Percentiles rank a stretch among this genome's conserved stretches.
Conservation (phyloP, 2,888 invertebrate genomes). For the Hirtodrosophila alboralis region DNA sequence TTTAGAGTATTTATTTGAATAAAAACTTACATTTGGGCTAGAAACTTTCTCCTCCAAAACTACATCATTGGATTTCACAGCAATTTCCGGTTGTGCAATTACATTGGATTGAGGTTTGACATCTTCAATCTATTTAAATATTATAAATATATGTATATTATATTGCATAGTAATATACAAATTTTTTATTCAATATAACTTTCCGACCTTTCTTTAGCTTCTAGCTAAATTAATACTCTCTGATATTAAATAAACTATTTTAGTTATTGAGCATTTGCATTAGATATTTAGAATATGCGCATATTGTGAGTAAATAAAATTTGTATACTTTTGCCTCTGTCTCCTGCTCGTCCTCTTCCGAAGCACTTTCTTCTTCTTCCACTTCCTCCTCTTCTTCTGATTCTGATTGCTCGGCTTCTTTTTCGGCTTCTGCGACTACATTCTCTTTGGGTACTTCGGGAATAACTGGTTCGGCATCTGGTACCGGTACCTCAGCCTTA, state of each 20-base stretch:
- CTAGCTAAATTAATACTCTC: no score
- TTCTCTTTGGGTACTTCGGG: background rate
- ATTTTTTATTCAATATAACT: no score
- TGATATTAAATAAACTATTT: background rate
- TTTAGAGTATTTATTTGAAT: background rate
- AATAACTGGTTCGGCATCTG: background rate
- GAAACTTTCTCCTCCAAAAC: conserved; percentile 1
- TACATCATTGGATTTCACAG: conserved; percentile 1
- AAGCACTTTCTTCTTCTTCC: conserved; percentile 17
- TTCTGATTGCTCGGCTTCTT: conserved; percentile 14
- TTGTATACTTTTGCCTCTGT: conserved; percentile 25
- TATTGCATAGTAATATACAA: no score
- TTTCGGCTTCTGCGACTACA: background rate
- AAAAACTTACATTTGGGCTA: conserved; percentile 26
- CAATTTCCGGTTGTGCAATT: background rate
- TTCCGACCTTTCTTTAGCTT: no score
- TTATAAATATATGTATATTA: background rate
- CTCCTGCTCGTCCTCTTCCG: conserved; percentile 14
- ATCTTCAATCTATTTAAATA: conserved; percentile 22
- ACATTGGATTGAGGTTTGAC: background rate
- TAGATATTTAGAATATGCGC: conserved; percentile 1
- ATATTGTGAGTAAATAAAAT: conserved; percentile 6
- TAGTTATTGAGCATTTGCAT: conserved; percentile 1
- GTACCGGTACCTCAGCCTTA: background rate
- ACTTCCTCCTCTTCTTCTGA: conserved; percentile 7